Conservation (phyloP, 2,888 invertebrate genomes). For the Drosophila infuscata region DNA sequence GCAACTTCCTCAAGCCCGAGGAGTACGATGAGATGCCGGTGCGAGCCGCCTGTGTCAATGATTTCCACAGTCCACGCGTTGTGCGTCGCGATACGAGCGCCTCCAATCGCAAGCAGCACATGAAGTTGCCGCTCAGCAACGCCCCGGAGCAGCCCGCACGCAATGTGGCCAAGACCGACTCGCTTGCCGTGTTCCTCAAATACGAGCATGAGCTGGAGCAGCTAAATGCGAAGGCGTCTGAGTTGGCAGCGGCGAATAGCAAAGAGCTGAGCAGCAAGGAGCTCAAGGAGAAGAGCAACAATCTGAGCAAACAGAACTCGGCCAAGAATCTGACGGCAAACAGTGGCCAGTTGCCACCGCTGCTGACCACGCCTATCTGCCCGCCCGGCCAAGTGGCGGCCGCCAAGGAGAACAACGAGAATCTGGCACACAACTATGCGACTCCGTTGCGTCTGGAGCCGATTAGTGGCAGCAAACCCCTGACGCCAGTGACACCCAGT, state of each 20-base stretch:
- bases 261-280: slow-evolving; percentile 74
- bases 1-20: slow-evolving; percentile 84
- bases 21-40: slow-evolving; percentile 85
- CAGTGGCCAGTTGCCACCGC: slow-evolving; percentile 58
- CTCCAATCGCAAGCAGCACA: slow-evolving; percentile 80
- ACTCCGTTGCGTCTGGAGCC: slow-evolving; percentile 69
- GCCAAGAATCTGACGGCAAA: slow-evolving; percentile 74
- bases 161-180: slow-evolving; percentile 84
- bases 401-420: slow-evolving; percentile 60
- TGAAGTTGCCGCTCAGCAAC: slow-evolving; percentile 64
- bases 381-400: not conserved
- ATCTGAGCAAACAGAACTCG: slow-evolving; percentile 84
- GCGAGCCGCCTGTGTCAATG: slow-evolving; percentile 84
- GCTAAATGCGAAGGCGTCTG: slow-evolving; percentile 61
- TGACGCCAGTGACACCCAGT: slow-evolving; percentile 6
- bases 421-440: slow-evolving; percentile 33
- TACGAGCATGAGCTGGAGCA: slow-evolving; percentile 84
- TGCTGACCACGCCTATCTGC: slow-evolving; percentile 35
- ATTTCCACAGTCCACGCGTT: slow-evolving; percentile 83
- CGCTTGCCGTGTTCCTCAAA: slow-evolving; percentile 84
- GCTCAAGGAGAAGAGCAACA: slow-evolving; percentile 84
- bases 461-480: slow-evolving; percentile 27
- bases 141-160: slow-evolving; percentile 28
- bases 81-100: slow-evolving; percentile 82
- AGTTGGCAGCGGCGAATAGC: slow-evolving; percentile 40